Evolutionary conservation across 2,888 invertebrate genomes (phyloP), one percentile per base, ranked within the genome.

Genomic region (Trichogramma evanescens): DNA sequence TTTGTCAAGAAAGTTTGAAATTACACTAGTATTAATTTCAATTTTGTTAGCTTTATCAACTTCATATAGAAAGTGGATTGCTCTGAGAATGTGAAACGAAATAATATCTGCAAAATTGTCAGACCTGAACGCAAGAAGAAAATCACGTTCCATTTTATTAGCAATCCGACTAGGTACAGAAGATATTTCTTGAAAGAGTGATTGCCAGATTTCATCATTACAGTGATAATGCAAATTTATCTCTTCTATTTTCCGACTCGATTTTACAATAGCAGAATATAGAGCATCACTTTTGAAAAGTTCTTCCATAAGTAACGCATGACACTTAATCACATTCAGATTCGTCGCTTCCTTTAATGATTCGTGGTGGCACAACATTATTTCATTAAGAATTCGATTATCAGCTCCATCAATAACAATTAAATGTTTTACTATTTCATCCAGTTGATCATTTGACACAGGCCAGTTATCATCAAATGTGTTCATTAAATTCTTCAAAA

Each of bases 121-220:
- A 0, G 82, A 79, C 0, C 81, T 76, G 70, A 88, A 89, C 13
- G 82, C 79, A 61, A 81, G 79, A 0, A 85, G 83, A 5, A 84
- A 79, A 42, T 83, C 78, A 1, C 78, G 79, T 63, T 84, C 78
- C 41, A 86, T 67, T 67, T 81, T 82, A 71, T 93, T 93, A 6
- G 89, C 88, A 49, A 91, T 78, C 66, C 87, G 80, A 68, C 81
- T 85, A 0, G 92, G 91, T 55, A 92, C 68, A 2, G 88, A 87
- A 6, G 85, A 78, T 56, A 91, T 68, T 52, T 84, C 68, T 70
- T 88, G 88, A 0, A 88, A 80, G 38, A 82, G 83, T 44, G 79
- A 80, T 62, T 82, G 80, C 81, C 84, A 84, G 40, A 66, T 69
- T 46, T 74, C 69, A 9, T 74, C 65, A 26, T 26, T 26, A 26